Evolutionary conservation across 2,113 vertebrate genomes (phyloP).

Genomic region (Delphinapterus leucas): DNA sequence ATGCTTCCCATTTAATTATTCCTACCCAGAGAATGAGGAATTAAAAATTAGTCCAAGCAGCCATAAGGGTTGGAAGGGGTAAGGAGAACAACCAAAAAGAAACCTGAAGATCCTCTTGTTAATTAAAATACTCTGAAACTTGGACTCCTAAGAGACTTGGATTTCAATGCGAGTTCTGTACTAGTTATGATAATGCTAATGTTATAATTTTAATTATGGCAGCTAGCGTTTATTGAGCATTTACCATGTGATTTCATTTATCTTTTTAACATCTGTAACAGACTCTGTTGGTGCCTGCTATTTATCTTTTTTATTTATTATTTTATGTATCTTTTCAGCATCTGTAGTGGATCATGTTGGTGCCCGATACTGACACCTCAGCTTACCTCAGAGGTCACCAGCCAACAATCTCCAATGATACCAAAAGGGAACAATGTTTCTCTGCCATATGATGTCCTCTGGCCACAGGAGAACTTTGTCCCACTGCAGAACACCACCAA

Average conservation of each 20-base stretch:
- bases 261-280: background rate
- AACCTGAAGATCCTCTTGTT: background rate
- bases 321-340: background rate
- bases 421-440: background rate
- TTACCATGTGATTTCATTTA: background rate
- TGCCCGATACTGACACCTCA: background rate
- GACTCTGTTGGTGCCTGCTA: background rate
- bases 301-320: too few species aligned
- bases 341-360: background rate
- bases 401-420: background rate
- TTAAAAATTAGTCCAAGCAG: background rate
- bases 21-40: background rate
- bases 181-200: background rate
- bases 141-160: background rate
- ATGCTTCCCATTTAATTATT: conserved; percentile 14
- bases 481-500: background rate
- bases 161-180: background rate
- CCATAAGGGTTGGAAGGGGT: background rate
- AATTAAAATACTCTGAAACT: background rate
- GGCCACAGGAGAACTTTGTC: background rate
- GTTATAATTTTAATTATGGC: background rate
- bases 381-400: background rate
- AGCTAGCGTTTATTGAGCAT: background rate
- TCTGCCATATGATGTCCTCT: background rate
- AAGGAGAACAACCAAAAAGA: background rate